phyloP scores from a whole-genome alignment of 2,888 invertebrate genomes.

The Deladenus siricidicola region DNA sequence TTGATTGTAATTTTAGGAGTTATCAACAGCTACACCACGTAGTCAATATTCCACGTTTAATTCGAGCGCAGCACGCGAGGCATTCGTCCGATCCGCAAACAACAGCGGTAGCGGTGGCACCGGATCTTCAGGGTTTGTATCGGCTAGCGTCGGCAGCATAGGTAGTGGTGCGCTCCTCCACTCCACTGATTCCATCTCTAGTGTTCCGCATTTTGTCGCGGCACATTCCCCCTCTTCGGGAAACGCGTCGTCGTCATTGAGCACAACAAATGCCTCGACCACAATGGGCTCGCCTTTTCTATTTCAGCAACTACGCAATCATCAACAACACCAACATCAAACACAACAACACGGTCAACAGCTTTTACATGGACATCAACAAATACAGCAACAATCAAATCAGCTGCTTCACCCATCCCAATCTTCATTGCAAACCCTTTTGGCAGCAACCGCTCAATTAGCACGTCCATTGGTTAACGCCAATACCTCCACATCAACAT shows the following conservation, averaged over 20 bases:
- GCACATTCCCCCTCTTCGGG: conserved; percentile 4
- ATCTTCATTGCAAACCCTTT: too few species aligned
- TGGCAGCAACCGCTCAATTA: too few species aligned
- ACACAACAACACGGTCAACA: too few species aligned
- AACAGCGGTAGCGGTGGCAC: neutral
- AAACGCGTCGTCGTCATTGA: neutral
- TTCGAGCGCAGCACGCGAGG: conserved; percentile 14
- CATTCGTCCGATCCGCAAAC: conserved; percentile 17
- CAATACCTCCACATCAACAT: too few species aligned
- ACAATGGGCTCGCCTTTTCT: neutral
- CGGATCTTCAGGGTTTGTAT: neutral
- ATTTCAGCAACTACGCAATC: neutral
- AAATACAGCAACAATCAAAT: too few species aligned
- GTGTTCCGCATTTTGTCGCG: neutral
- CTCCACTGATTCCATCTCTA: neutral
- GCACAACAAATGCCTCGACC: neutral
- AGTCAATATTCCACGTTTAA: conserved; percentile 1
- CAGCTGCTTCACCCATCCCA: neutral
- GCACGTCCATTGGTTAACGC: too few species aligned
- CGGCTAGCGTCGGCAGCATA: neutral
- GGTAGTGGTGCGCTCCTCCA: neutral
- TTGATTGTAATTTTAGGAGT: too few species aligned
- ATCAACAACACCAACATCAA: too few species aligned
- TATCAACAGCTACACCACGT: too few species aligned
- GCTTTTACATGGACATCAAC: too few species aligned